Base-by-base conservation (phyloP, 2,888 invertebrate species). In the Agrotis exclamationis region DNA sequence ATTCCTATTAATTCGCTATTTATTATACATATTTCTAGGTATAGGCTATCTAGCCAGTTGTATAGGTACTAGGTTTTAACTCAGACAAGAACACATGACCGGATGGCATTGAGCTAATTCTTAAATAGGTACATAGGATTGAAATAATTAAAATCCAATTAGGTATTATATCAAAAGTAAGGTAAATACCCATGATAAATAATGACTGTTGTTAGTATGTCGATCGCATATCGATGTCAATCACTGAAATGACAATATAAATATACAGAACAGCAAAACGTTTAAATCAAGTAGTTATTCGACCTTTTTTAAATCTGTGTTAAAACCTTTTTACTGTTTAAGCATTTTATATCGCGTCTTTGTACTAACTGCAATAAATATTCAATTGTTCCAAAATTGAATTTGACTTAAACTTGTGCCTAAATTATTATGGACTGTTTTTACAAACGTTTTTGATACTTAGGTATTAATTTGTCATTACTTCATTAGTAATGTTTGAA, bases 371-470 rank as follows among this genome's bases (percentile, higher is more conserved):
- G 45, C 51, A 79, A 60, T 79, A 47, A 66, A 44, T 6, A 20
- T 70, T 58, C 48, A 70, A 70, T 63, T 60, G 45, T 28, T 51
- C 16, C 47, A 3, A 18, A 64, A 51, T 80, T 69, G n/a, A 63
- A 59, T 59, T 69, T 51, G 74, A 77, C 70, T 76, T 73, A 69
- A 80, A 62, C 33, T 50, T 58, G 85, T 84, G 84, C 83, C 85
- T 85, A 78, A 80, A 80, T 66, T 69, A 0, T 62, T 63, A 68
- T 58, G 47, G 85, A 84, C 84, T 83, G 85, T 68, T 84, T 33
- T 85, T 85, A 67, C 70, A 70, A 50, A 69, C 18, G 18, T 56
- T 66, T 66, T 80, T 50, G 39, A 62, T 39, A 75, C 56, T 47
- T 28, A 47, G 47, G 2, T 64, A 54, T 60, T 54, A 24, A 67